A percentile compares a stretch with the other conserved stretches of the same genome.
Evolutionary conservation across 2,888 invertebrate genomes (phyloP).

Genomic region (Ditylenchus weischeri): DNA sequence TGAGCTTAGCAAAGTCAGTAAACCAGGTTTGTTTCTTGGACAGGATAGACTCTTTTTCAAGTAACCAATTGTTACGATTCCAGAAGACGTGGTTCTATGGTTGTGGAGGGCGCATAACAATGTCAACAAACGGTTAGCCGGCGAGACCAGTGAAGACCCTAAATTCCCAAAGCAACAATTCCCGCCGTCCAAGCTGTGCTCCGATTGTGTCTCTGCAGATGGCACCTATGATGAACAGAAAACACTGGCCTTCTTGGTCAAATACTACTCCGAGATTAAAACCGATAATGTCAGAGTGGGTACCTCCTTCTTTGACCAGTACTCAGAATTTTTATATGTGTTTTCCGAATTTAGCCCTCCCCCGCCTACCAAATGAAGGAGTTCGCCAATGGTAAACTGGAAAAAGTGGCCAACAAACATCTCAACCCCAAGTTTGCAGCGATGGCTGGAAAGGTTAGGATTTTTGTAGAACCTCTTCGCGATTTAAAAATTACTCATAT

Average conservation of each 20-base stretch:
- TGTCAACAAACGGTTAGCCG: constrained; percentile 81
- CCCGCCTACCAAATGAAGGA: constrained; percentile 53
- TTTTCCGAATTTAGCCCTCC: constrained; percentile 36
- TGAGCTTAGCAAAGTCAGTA: constrained; percentile 42
- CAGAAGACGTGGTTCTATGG: constrained; percentile 79
- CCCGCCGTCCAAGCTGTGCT: constrained; percentile 65
- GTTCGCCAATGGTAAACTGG: constrained; percentile 53
- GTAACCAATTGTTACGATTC: constrained; percentile 41
- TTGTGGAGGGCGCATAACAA: constrained; percentile 88
- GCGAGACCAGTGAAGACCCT: constrained; percentile 83
- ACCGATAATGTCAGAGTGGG: constrained; percentile 46
- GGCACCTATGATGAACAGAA: constrained; percentile 47
- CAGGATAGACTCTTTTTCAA: too few relatives aligned
- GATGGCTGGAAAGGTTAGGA: constrained; percentile 43
- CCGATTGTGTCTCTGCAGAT: constrained; percentile 33
- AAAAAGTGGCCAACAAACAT: constrained; percentile 45
- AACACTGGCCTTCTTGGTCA: constrained; percentile 46
- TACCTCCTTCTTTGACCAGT: not conserved
- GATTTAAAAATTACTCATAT: too few relatives aligned
- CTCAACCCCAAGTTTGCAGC: constrained; percentile 54
- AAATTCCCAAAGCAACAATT: constrained; percentile 82
- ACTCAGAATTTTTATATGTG: too few relatives aligned
- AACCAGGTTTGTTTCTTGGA: constrained; percentile 30
- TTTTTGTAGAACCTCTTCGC: not conserved
- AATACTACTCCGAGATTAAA: constrained; percentile 52